phyloP scores from a whole-genome alignment of 2,113 vertebrate genomes.

The Hyaena hyaena region DNA sequence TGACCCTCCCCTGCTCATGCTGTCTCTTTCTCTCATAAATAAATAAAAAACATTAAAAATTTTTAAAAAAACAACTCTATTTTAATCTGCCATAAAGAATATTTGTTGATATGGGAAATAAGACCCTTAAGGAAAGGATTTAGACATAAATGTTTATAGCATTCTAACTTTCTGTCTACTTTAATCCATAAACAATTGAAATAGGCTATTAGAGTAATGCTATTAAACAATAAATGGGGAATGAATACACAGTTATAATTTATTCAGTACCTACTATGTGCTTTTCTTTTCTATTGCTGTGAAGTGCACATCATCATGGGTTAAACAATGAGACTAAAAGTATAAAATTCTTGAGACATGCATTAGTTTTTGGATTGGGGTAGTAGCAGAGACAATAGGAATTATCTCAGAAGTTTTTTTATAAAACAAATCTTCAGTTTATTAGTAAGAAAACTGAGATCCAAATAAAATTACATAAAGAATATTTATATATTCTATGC shows the following conservation, averaged over 20 bases:
- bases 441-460: neutral
- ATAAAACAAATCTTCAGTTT: neutral
- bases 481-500: neutral
- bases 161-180: slow-evolving; percentile 14
- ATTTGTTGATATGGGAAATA: neutral
- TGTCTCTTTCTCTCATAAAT: too few species aligned
- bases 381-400: neutral
- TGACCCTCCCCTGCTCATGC: too few species aligned
- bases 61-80: neutral
- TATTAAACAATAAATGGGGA: neutral
- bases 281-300: neutral
- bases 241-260: neutral
- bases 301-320: neutral
- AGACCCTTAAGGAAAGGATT: neutral
- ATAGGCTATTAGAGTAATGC: neutral
- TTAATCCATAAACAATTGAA: neutral
- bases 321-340: neutral
- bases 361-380: neutral
- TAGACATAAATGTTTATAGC: neutral
- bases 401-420: neutral
- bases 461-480: neutral
- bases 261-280: neutral
- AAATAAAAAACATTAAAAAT: too few species aligned
- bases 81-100: slow-evolving; percentile 9
- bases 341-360: neutral